Conservation (phyloP, 2,113 vertebrate genomes). For the Centropristis striata region DNA sequence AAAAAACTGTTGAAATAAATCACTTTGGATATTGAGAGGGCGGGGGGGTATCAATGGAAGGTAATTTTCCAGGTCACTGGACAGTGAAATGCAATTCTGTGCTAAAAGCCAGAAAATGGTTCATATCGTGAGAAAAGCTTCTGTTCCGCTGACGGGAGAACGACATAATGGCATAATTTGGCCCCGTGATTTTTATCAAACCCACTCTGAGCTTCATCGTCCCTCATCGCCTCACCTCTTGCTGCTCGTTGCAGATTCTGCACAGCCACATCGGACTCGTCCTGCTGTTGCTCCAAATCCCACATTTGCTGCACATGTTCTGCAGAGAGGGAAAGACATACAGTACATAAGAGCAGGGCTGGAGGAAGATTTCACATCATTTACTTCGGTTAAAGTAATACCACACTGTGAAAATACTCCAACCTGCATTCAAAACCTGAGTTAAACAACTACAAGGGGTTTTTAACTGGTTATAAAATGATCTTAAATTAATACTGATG, state of each 20-base stretch:
- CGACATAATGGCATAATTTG: constrained; percentile 15
- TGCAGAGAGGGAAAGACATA: constrained; percentile 69
- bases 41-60: constrained; percentile 17
- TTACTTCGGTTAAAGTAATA: neutral
- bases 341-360: constrained; percentile 23
- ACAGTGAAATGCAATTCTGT: constrained; percentile 47
- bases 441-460: too few relatives aligned
- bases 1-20: constrained; percentile 20
- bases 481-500: too few relatives aligned
- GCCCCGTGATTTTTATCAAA: neutral
- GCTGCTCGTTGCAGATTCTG: constrained; percentile 94
- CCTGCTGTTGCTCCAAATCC: constrained; percentile 88
- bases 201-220: neutral
- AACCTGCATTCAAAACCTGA: too few relatives aligned
- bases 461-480: too few relatives aligned
- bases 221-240: constrained; percentile 88
- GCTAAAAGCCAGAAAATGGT: constrained; percentile 15
- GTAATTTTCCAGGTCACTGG: constrained; percentile 48
- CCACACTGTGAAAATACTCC: too few relatives aligned
- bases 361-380: neutral
- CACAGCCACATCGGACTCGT: constrained; percentile 91
- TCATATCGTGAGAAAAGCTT: constrained; percentile 7
- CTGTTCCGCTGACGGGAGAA: neutral
- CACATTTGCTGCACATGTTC: constrained; percentile 94
- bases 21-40: neutral